Evolutionary conservation across 2,888 invertebrate species (phyloP), one percentile per base, ranked within the genome.

Genomic region (Troides oblongomaculatus): DNA sequence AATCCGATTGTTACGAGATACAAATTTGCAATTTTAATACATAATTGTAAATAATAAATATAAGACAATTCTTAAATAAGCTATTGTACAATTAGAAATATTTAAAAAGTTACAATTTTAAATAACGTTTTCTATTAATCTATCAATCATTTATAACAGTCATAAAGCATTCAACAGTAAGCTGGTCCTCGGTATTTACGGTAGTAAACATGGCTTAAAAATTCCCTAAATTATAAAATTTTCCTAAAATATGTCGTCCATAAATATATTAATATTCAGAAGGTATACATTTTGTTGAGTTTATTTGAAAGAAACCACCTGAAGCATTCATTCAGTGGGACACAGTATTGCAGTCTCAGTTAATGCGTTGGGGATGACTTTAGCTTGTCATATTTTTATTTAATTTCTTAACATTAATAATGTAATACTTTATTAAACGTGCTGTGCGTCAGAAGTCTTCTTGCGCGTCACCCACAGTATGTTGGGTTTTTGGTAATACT

Each of bases 401-500:
- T 18, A 53, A 50, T 50, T 0, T 12, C 50, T 50, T 50, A 50
- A 50, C 14, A 60, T 25, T 60, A 58, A 43, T 58, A 62, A 72
- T 62, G 62, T 73, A 36, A 63, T 53, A 68, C 50, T 50, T 18
- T 66, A 77, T 86, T 83, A 91, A 61, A 90, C 86, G 56, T 80
- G 79, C 71, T 84, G 86, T 56, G 80, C 81, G 30, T 83, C 81
- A 6, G 79, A 72, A 53, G 72, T 75, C 71, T 89, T 93, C 71
- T 93, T 88, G 64, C 93, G 88, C 8, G 89, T 90, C 59, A 93
- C 82, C 95, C 95, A 95, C 69, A 95, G 78, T 80, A 94, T 92
- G 79, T 94, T 95, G 56, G 93, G 86, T 75, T 94, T 94, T 76
- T 94, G 93, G 80, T 96, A 96, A 84, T 96, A 96, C 86, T 96